Evolutionary conservation across 2,797 vertebrate genomes (phyloP), one percentile per base, ranked within the genome.

Genomic region (Clarias platycephalus): DNA sequence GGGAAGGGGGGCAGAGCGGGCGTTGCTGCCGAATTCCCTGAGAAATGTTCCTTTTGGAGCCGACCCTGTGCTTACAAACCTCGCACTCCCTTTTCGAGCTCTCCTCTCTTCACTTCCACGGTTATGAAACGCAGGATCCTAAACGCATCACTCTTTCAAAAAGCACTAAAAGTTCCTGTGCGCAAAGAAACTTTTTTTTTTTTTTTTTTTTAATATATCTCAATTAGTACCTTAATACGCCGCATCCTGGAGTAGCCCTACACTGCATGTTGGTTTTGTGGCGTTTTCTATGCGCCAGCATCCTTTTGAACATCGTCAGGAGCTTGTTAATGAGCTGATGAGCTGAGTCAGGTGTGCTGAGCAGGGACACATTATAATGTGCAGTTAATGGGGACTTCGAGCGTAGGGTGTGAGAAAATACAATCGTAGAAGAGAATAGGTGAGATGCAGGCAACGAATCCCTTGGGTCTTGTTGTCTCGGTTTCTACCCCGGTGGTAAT

Each of bases 31-130:
- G 93, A 95, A 94, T 94, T 95, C 95, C 93, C 94, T 94, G 93
- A 95, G 94, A 96, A 96, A 96, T 95, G 94, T 96, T 96, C 95
- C 90, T 95, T 94, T 96, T 95, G 95, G 95, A 96, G 92, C 93
- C 63, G 87, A 94, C 91, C 93, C 91, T 91, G 87, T 94, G 92
- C 94, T 95, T 94, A 94, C 94, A 95, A 94, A 94, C 94, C 94
- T 93, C 93, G 91, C 93, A 94, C 93, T 92, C 90, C 79, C 87
- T 87, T 53, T 90, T 88, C 88, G 89, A 88, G 83, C 81, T 94
- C 93, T 92, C 90, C 89, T 85, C 91, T 93, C 92, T 92, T 93
- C 92, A 92, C 91, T 91, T 94, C 93, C 67, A 92, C 91, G 93
- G 91, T 93, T 93, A 93, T 94, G 92, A 94, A 94, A 94, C 88